Base-by-base conservation (phyloP, 2,888 invertebrate genomes). In the Drosophila borborema region DNA sequence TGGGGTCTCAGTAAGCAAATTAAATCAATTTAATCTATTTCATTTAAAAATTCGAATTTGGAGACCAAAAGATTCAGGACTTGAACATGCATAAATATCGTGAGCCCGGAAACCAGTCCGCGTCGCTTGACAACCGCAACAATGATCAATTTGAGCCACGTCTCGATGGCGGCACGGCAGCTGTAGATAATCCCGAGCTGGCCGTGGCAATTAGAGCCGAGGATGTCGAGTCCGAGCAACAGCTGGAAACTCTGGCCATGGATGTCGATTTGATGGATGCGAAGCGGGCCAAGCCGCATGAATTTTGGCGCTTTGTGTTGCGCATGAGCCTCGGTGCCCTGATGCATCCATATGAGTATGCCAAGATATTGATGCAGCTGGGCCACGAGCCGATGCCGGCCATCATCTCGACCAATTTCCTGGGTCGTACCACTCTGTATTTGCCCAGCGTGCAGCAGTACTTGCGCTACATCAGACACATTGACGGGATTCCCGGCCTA, bases 281-380 rank as follows among this genome's bases (percentile, higher is more conserved):
- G 2, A 12, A 38, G 6, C 10, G 36, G 12, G 56, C 46, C 28
- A 56, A 62, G 3, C 81, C 84, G 7, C 73, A 59, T 38, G 67
- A 65, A 0, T 8, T 63, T 9, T 34, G 78, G 7, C 77, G 83
- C 23, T 86, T 77, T n/a, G 12, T 45, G 3, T 14, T 80, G 16
- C 74, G 79, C 12, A 31, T 84, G 67, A 45, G 61, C 6, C 69
- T 69, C 2, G 70, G 61, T 0, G 53, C 71, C 0, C 23, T 84
- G 0, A 49, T 74, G 36, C 76, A 89, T 61, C 85, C 86, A 0
- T 75, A 72, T 41, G 79, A 81, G 6, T 67, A 79, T 7, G 79
- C 81, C 20, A 84, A 68, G 58, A 20, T 75, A 0, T 41, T 86
- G 4, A 89, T 86, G 59, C 89, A 89, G 36, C 28, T 86, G 67